phyloP scores from a whole-genome alignment of 2,113 vertebrate species.

The Accipiter virgatus region DNA sequence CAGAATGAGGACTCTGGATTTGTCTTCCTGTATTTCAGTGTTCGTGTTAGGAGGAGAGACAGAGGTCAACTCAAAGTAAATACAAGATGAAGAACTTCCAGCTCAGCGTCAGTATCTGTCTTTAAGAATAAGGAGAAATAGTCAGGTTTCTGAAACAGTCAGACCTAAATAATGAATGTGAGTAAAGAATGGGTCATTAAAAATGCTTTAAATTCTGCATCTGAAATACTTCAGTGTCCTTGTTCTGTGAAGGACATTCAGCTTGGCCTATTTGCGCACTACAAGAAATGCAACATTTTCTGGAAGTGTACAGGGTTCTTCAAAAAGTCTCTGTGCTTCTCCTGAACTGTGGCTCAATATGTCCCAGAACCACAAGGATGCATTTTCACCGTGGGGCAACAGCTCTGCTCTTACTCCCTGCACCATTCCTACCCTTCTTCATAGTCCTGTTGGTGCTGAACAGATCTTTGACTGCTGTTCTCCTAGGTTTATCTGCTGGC shows the following conservation, averaged over 20 bases:
- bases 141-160: background rate
- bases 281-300: background rate
- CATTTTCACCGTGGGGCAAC: background rate
- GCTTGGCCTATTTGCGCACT: background rate
- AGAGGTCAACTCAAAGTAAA: background rate
- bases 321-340: background rate
- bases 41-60: background rate
- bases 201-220: constrained; percentile 39
- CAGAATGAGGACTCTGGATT: background rate
- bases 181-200: constrained; percentile 28
- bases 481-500: background rate
- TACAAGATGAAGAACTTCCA: background rate
- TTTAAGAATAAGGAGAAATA: background rate
- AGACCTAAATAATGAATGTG: constrained; percentile 39
- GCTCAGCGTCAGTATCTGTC: background rate
- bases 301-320: background rate
- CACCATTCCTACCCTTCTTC: background rate
- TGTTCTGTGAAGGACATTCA: background rate
- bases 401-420: background rate
- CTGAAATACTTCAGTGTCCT: background rate
- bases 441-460: background rate
- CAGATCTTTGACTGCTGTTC: background rate
- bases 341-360: background rate
- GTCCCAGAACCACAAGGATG: background rate
- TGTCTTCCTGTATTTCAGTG: background rate